Conservation (phyloP, 2,888 invertebrate genomes). For the Clivina fossor region DNA sequence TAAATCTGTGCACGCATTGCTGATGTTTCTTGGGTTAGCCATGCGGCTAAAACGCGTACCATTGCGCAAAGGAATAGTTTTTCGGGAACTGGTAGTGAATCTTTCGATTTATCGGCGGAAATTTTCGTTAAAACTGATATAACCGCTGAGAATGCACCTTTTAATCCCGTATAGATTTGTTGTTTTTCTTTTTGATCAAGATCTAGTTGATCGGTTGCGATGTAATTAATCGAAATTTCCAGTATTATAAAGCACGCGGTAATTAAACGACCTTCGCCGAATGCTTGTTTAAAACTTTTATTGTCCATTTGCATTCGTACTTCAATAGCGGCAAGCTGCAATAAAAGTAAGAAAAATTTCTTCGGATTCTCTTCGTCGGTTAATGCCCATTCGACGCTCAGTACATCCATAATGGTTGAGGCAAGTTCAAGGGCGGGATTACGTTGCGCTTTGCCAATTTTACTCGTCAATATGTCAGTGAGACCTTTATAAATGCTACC, state of each 20-base stretch:
- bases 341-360: slow-evolving; percentile 77
- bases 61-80: slow-evolving; percentile 82
- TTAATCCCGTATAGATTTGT: slow-evolving; percentile 84
- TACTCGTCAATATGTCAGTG: slow-evolving; percentile 80
- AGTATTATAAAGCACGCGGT: slow-evolving; percentile 80
- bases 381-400: slow-evolving; percentile 84
- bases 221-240: slow-evolving; percentile 76
- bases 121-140: slow-evolving; percentile 73
- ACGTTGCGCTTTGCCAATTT: slow-evolving; percentile 83
- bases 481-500: slow-evolving; percentile 79
- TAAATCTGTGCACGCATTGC: slow-evolving; percentile 84
- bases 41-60: slow-evolving; percentile 81
- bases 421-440: slow-evolving; percentile 86
- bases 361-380: slow-evolving; percentile 78
- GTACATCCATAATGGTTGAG: slow-evolving; percentile 74
- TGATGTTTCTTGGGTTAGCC: slow-evolving; percentile 88
- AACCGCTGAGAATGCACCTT: slow-evolving; percentile 84
- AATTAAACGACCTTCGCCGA: slow-evolving; percentile 74
- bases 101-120: slow-evolving; percentile 73
- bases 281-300: slow-evolving; percentile 76
- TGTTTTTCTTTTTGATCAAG: slow-evolving; percentile 89
- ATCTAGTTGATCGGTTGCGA: slow-evolving; percentile 79
- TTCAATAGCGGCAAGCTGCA: slow-evolving; percentile 89
- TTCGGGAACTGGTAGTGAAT: slow-evolving; percentile 67
- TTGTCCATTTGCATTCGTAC: slow-evolving; percentile 92